phyloP scores from a whole-genome alignment of 2,113 vertebrate species.

The Hassar affinis region DNA sequence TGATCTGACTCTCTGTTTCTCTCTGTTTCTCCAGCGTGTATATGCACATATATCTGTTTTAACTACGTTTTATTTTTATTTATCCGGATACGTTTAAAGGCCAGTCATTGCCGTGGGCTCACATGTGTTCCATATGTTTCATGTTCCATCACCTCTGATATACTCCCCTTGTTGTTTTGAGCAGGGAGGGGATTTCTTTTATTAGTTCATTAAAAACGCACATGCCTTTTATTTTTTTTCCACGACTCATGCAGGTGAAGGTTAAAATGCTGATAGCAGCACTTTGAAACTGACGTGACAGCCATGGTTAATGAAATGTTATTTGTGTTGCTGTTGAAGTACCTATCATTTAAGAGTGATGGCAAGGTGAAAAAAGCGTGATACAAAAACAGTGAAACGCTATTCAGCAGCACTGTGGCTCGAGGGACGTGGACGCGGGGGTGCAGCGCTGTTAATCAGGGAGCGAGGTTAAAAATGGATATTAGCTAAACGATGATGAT shows the following conservation, averaged over 20 bases:
- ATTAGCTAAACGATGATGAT: conserved; percentile 61
- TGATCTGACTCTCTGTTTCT: conserved; percentile 1
- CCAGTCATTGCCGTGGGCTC: conserved; percentile 7
- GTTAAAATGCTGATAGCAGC: conserved; percentile 67
- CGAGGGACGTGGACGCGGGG: conserved; percentile 55
- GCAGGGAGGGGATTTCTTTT: conserved; percentile 53
- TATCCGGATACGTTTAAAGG: conserved; percentile 10
- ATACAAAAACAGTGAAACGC: conserved; percentile 33
- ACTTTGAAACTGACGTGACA: conserved; percentile 61
- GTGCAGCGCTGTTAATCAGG: conserved; percentile 64
- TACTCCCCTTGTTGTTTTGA: conserved; percentile 53
- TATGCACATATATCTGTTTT: background rate
- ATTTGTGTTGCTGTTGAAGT: conserved; percentile 62
- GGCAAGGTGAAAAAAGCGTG: conserved; percentile 9
- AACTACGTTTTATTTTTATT: conserved; percentile 7
- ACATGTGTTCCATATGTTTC: conserved; percentile 4
- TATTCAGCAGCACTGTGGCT: conserved; percentile 53
- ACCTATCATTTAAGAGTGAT: conserved; percentile 55
- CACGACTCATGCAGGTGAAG: conserved; percentile 57
- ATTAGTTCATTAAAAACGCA: conserved; percentile 67
- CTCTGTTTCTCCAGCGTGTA: background rate
- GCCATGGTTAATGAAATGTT: conserved; percentile 64
- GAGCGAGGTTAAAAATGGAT: conserved; percentile 67
- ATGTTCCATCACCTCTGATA: conserved; percentile 37
- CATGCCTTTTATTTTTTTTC: conserved; percentile 40